These are phyloP conservation scores for Mantis religiosa DNA, from an alignment of 2,888 invertebrate genomes.

Conservation along the genomic window DNA sequence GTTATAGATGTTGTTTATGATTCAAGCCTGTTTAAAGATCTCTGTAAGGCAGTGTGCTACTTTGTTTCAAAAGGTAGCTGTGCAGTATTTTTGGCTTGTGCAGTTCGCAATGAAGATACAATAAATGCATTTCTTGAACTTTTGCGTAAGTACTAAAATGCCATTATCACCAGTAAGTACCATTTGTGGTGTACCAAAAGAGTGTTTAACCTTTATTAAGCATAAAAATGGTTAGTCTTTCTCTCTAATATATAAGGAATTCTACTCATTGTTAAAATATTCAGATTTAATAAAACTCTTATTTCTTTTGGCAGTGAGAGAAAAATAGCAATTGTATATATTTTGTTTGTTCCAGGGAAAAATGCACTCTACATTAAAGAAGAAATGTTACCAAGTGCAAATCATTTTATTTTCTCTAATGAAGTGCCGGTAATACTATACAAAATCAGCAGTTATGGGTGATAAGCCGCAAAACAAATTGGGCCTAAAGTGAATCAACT, in stretches of 20 bases:
- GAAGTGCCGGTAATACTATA: constrained; percentile 1
- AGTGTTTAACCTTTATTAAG: no score
- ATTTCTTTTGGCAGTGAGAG: no score
- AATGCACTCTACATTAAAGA: not conserved
- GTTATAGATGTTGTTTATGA: constrained; percentile 30
- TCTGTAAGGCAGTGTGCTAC: constrained; percentile 19
- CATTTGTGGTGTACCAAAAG: no score
- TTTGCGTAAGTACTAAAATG: constrained; percentile 4
- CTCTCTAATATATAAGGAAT: no score
- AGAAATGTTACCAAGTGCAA: not conserved
- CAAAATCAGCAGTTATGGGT: not conserved
- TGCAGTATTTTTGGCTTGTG: constrained; percentile 22
- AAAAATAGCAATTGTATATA: not conserved
- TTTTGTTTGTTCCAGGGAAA: not conserved
- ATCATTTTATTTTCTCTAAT: not conserved
- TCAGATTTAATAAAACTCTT: no score
- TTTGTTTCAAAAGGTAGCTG: constrained; percentile 11
- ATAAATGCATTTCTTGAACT: constrained; percentile 16
- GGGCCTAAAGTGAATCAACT: no score
- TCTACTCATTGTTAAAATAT: no score
- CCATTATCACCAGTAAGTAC: no score
- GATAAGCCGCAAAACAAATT: not conserved
- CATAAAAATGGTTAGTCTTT: no score
- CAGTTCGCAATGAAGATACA: constrained; percentile 25
- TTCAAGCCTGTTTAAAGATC: not conserved